Percentiles rank a stretch among this genome's conserved stretches.
phyloP scores from a whole-genome alignment of 2,797 vertebrate species.

The Aphelocoma californica region DNA sequence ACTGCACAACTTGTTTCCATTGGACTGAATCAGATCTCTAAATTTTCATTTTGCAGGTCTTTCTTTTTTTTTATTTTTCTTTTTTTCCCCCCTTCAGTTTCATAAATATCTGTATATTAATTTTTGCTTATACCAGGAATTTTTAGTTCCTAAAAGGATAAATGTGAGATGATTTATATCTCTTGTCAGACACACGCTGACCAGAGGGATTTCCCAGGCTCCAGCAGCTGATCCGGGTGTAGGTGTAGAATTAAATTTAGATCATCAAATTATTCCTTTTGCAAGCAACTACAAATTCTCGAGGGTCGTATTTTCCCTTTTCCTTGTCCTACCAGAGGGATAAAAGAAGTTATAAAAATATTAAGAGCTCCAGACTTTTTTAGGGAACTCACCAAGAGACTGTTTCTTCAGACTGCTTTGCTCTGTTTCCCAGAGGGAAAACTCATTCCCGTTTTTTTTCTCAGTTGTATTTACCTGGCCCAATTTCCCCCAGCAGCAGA shows the following conservation, averaged over 20 bases:
- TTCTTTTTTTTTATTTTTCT: neutral
- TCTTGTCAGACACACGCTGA: neutral
- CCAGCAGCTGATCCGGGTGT: neutral
- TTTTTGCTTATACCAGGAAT: neutral
- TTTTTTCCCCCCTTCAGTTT: neutral
- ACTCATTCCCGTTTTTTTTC: neutral
- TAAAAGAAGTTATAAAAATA: neutral
- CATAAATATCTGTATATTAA: neutral
- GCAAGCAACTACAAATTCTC: neutral
- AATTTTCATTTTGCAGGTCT: neutral
- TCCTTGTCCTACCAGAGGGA: neutral
- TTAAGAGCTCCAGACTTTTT: neutral
- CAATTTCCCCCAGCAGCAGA: neutral
- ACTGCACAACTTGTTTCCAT: neutral
- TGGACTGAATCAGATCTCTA: neutral
- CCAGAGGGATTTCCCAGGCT: neutral
- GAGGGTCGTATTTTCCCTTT: rapidly evolving
- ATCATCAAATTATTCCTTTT: neutral
- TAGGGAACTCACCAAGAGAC: neutral
- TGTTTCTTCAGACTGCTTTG: neutral
- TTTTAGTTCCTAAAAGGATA: neutral
- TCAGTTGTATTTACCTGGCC: neutral
- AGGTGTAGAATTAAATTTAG: neutral
- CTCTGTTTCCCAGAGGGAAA: neutral
- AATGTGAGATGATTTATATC: neutral